A percentile compares a stretch with the other conserved stretches of the same genome.
These are phyloP conservation scores for Carapus acus DNA, from an alignment of 2,797 vertebrate genomes.

Conservation along the genomic window DNA sequence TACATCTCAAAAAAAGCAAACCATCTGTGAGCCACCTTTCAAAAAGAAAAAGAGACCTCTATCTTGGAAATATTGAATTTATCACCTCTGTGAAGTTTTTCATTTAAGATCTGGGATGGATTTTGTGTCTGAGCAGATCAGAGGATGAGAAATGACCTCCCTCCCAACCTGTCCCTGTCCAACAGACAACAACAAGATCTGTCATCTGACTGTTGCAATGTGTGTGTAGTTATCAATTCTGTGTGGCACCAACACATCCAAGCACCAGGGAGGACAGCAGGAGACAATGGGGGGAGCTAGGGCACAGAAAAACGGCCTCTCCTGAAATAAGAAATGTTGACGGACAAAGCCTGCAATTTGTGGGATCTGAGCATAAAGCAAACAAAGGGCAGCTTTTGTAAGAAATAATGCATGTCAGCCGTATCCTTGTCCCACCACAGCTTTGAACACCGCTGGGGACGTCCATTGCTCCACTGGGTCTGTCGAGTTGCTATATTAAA, in stretches of 20 bases:
- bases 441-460: conserved; percentile 71
- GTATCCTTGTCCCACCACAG: conserved; percentile 57
- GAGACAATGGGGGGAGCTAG: background rate
- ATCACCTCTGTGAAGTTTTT: background rate
- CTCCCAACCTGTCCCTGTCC: background rate
- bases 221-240: conserved; percentile 42
- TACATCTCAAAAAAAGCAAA: background rate
- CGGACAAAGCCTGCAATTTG: conserved; percentile 73
- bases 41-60: background rate
- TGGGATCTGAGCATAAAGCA: conserved; percentile 70
- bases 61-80: background rate
- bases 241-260: conserved; percentile 31
- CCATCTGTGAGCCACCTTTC: background rate
- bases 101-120: conserved; percentile 3
- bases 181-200: conserved; percentile 11
- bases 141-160: background rate
- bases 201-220: conserved; percentile 18
- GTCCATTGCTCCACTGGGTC: conserved; percentile 58
- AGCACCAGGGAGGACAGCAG: conserved; percentile 36
- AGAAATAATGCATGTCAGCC: conserved; percentile 74
- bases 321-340: conserved; percentile 65
- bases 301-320: conserved; percentile 25
- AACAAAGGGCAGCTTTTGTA: conserved; percentile 73
- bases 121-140: background rate
- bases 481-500: conserved; percentile 72